Percentiles rank a stretch among this genome's conserved stretches.
Conservation (phyloP, 2,888 invertebrate genomes). For the Nomada lathburiana region DNA sequence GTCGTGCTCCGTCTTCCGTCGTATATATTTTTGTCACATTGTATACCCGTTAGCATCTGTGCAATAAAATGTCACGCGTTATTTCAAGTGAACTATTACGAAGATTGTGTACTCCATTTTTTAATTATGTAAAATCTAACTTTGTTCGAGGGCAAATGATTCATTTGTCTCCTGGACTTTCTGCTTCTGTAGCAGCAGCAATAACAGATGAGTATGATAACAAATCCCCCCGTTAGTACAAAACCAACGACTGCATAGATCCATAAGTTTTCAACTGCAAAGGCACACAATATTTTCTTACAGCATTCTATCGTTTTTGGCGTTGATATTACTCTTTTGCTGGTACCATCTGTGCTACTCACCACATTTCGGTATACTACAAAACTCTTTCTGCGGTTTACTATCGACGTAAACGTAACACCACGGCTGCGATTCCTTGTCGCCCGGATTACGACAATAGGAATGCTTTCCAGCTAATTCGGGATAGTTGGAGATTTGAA, state of each 20-base stretch:
- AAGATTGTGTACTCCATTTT: neutral
- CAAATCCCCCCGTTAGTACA: conserved; percentile 85
- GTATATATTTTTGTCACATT: conserved; percentile 90
- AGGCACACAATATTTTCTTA: conserved; percentile 8
- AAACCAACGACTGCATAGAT: conserved; percentile 91
- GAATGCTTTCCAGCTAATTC: conserved; percentile 95
- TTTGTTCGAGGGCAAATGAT: conserved; percentile 81
- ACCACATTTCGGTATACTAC: conserved; percentile 95
- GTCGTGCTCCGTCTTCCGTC: conserved; percentile 90
- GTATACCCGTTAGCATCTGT: conserved; percentile 81
- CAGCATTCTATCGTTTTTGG: neutral
- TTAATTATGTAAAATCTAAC: conserved; percentile 65
- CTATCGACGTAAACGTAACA: conserved; percentile 91
- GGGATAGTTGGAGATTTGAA: conserved; percentile 91
- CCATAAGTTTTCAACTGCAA: conserved; percentile 91
- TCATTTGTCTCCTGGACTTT: conserved; percentile 79
- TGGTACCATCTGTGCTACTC: conserved; percentile 75
- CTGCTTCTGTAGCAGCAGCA: conserved; percentile 86
- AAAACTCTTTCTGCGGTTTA: conserved; percentile 91
- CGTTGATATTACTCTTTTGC: neutral
- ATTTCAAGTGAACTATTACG: neutral
- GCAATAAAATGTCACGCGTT: neutral
- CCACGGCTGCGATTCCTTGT: conserved; percentile 93
- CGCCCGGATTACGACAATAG: conserved; percentile 96
- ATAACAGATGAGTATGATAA: conserved; percentile 86